These are phyloP conservation scores for Gambusia holbrooki DNA, from an alignment of 2,113 vertebrate species.

Conservation along the genomic window DNA sequence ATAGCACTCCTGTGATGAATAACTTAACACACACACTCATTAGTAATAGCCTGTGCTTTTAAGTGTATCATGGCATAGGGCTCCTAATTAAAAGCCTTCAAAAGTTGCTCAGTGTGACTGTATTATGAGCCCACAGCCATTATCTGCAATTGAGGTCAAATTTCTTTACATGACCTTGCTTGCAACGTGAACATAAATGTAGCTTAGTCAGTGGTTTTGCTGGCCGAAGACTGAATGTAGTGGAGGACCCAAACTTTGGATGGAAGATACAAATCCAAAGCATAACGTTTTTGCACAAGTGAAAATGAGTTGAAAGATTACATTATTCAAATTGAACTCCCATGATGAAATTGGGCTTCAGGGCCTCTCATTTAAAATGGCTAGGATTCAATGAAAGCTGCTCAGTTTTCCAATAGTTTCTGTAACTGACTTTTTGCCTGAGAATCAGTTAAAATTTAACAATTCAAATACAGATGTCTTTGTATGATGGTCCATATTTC, in stretches of 20 bases:
- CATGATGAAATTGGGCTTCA: no score
- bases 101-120: slow-evolving; percentile 39
- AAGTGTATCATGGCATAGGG: slow-evolving; percentile 32
- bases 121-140: slow-evolving; percentile 59
- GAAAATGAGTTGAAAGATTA: no score
- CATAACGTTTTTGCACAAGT: not conserved
- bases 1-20: slow-evolving; percentile 59
- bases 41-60: slow-evolving; percentile 60
- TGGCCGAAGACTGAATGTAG: slow-evolving; percentile 1
- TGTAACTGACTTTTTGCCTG: no score
- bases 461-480: no score
- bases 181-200: slow-evolving; percentile 42
- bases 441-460: no score
- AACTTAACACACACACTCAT: slow-evolving; percentile 60
- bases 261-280: slow-evolving; percentile 1
- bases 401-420: no score
- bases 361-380: no score
- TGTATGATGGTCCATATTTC: no score
- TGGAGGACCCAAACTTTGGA: no score
- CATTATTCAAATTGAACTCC: no score
- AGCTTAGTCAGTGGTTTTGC: slow-evolving; percentile 39
- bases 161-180: slow-evolving; percentile 55
- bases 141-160: slow-evolving; percentile 44
- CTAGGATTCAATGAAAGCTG: no score
- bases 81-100: slow-evolving; percentile 49